Conservation (phyloP, 2,888 invertebrate species). For the Smittia sp. region DNA sequence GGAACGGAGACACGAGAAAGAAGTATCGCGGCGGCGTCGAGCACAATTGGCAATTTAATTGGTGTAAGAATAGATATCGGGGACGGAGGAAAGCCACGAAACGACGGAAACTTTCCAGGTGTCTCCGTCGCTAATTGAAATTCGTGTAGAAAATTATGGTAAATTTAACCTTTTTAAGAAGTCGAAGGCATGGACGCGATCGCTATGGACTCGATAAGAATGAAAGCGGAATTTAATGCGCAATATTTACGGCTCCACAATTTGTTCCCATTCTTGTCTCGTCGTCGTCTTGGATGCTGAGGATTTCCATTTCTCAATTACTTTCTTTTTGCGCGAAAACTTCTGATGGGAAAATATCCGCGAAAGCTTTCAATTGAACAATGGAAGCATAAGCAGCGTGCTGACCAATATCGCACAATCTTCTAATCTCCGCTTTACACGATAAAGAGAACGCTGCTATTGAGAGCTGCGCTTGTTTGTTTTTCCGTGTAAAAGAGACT, state of each 20-base stretch:
- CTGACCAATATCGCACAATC: conserved; percentile 38
- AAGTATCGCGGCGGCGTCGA: conserved; percentile 4
- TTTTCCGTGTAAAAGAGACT: conserved; percentile 3
- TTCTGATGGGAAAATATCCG: conserved; percentile 17
- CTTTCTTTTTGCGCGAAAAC: conserved; percentile 14
- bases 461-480: conserved; percentile 26
- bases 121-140: conserved; percentile 40
- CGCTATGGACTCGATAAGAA: conserved; percentile 33
- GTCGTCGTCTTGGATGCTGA: neutral
- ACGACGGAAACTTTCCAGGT: conserved; percentile 20
- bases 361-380: conserved; percentile 21
- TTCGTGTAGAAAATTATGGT: conserved; percentile 41
- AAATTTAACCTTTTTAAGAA: conserved; percentile 39
- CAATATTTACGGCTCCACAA: neutral
- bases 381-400: conserved; percentile 28
- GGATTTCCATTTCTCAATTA: neutral
- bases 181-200: conserved; percentile 24
- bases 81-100: conserved; percentile 1
- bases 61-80: conserved; percentile 33
- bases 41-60: conserved; percentile 39
- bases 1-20: neutral
- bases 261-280: conserved; percentile 23
- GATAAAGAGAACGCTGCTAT: neutral
- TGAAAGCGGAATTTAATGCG: conserved; percentile 36
- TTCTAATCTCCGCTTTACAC: conserved; percentile 15